Percentiles rank a stretch among this genome's conserved stretches.
Evolutionary conservation across 2,888 invertebrate genomes (phyloP).

Genomic region (Trichopoda pennipes): DNA sequence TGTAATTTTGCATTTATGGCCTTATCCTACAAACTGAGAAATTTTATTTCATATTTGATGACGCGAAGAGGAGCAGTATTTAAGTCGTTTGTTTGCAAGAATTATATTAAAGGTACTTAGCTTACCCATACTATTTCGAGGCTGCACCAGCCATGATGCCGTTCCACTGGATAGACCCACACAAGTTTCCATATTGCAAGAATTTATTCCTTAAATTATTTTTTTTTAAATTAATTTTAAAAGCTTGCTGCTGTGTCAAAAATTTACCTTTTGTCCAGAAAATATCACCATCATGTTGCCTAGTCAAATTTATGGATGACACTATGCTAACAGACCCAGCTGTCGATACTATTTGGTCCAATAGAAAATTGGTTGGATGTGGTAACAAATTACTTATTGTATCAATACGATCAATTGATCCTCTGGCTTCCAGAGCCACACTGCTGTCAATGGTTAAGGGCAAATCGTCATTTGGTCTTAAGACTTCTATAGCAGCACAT

Average conservation of each 20-base stretch:
- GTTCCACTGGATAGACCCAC: slow-evolving; percentile 81
- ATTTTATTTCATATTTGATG: too few species aligned
- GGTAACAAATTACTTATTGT: slow-evolving; percentile 62
- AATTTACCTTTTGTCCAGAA: slow-evolving; percentile 79
- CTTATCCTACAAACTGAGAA: too few species aligned
- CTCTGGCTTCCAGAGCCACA: slow-evolving; percentile 54
- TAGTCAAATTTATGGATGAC: slow-evolving; percentile 79
- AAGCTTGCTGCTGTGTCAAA: background rate
- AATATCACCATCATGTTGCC: slow-evolving; percentile 81
- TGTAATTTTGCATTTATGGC: too few species aligned
- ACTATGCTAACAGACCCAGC: slow-evolving; percentile 65
- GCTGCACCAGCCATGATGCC: slow-evolving; percentile 75
- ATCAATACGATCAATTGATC: slow-evolving; percentile 57
- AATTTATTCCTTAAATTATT: slow-evolving; percentile 73
- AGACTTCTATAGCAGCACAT: slow-evolving; percentile 27
- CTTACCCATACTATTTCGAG: slow-evolving; percentile 77
- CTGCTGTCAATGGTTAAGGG: slow-evolving; percentile 23
- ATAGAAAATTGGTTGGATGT: slow-evolving; percentile 74
- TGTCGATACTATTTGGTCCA: slow-evolving; percentile 76
- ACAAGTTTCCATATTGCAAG: slow-evolving; percentile 80
- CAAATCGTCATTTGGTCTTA: slow-evolving; percentile 19
- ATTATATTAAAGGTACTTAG: background rate
- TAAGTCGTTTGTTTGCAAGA: too few species aligned
- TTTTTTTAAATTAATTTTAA: slow-evolving; percentile 53
- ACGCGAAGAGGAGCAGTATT: too few species aligned